Conservation (phyloP, 2,888 invertebrate genomes). For the Drosophila anomelani region DNA sequence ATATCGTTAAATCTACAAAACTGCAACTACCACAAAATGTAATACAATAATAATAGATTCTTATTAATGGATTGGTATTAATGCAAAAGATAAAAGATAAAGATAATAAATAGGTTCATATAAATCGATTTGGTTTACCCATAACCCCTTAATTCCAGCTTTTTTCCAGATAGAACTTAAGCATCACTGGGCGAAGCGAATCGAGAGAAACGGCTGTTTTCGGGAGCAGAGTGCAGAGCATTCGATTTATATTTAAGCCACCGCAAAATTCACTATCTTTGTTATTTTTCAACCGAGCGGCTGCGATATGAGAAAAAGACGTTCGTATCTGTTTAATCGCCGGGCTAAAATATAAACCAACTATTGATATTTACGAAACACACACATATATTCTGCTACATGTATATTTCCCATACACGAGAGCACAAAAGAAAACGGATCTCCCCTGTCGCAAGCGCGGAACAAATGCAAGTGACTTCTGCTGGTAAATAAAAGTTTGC, state of each 20-base stretch:
- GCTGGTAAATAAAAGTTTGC: constrained; percentile 36
- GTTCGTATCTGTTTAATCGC: constrained; percentile 19
- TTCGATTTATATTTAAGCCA: constrained; percentile 14
- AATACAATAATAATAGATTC: neutral
- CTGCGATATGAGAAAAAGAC: constrained; percentile 18
- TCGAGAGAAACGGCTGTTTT: constrained; percentile 11
- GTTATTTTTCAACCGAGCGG: constrained; percentile 15
- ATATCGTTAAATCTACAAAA: neutral
- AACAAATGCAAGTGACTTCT: constrained; percentile 27
- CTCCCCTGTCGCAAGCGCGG: constrained; percentile 13
- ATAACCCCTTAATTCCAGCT: neutral
- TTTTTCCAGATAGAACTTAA: neutral
- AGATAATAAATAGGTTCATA: no score
- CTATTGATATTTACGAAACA: constrained; percentile 17
- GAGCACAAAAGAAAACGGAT: constrained; percentile 14
- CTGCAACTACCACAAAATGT: no score
- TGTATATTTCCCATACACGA: constrained; percentile 10
- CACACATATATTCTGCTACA: neutral
- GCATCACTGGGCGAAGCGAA: constrained; percentile 1
- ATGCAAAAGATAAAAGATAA: neutral
- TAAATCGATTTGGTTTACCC: neutral
- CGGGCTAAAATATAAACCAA: constrained; percentile 17
- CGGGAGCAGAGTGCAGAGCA: constrained; percentile 13
- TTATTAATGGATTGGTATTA: no score
- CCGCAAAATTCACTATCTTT: constrained; percentile 16